Percentiles rank a stretch among this genome's conserved stretches.
Evolutionary conservation across 2,888 invertebrate species (phyloP).

Genomic region (Leptodirus hochenwartii): DNA sequence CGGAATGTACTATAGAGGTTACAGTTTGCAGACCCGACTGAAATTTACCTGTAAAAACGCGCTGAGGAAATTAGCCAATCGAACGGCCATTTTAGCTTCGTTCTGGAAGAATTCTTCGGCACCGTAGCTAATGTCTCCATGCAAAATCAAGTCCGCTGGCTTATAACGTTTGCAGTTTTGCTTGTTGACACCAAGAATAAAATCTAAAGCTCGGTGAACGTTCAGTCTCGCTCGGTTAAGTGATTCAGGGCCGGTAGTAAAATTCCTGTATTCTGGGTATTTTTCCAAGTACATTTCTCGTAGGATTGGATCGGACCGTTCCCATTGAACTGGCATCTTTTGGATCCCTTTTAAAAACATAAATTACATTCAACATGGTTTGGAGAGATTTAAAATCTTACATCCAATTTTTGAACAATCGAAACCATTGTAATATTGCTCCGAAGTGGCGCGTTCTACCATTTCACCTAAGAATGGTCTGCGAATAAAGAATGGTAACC

Average conservation of each 20-base stretch:
- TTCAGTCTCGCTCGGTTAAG: conserved; percentile 50
- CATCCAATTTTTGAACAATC: conserved; percentile 84
- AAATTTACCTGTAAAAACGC: conserved; percentile 66
- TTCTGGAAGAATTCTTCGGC: conserved; percentile 80
- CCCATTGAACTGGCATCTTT: conserved; percentile 69
- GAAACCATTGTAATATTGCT: conserved; percentile 85
- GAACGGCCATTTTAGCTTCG: conserved; percentile 92
- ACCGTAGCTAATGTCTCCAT: conserved; percentile 76
- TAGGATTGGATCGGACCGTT: conserved; percentile 48
- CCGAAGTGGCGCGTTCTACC: conserved; percentile 78
- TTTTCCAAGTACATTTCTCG: conserved; percentile 57
- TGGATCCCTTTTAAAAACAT: conserved; percentile 69
- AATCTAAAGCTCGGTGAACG: conserved; percentile 59
- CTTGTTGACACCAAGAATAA: conserved; percentile 48
- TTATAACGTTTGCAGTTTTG: conserved; percentile 31
- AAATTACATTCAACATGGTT: conserved; percentile 5
- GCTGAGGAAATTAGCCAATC: conserved; percentile 89
- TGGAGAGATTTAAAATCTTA: conserved; percentile 31
- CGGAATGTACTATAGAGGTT: too few relatives aligned
- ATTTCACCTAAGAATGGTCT: conserved; percentile 88
- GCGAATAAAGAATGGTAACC: conserved; percentile 72
- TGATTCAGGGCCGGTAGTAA: conserved; percentile 43
- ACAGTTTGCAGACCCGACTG: conserved; percentile 7
- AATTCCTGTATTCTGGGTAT: conserved; percentile 57
- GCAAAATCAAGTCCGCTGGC: conserved; percentile 54